phyloP scores from a whole-genome alignment of 2,113 vertebrate species.

The Ancistrus triradiatus region DNA sequence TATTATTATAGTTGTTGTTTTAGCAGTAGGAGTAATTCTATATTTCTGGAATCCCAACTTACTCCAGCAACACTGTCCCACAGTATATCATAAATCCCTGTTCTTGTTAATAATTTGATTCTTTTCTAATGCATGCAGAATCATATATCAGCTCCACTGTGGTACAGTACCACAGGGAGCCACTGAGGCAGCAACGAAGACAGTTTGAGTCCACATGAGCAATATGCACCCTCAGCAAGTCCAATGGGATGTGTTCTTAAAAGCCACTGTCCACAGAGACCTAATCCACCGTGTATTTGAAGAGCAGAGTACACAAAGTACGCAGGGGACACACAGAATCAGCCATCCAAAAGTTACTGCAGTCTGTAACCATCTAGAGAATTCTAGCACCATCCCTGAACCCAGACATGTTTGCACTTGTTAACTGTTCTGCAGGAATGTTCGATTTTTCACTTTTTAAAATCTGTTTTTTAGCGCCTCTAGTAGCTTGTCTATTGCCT shows the following conservation, averaged over 20 bases:
- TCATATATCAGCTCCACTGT: slow-evolving; percentile 12
- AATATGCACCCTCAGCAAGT: slow-evolving; percentile 13
- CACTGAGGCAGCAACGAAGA: not conserved
- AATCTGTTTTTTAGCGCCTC: too few relatives aligned
- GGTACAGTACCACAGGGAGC: slow-evolving; percentile 4
- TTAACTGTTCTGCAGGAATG: too few relatives aligned
- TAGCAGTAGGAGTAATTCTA: too few relatives aligned
- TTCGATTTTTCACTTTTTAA: too few relatives aligned
- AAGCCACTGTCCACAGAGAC: slow-evolving; percentile 1
- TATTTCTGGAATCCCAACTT: too few relatives aligned
- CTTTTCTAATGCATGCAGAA: not conserved
- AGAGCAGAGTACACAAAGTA: too few relatives aligned
- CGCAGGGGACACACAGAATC: slow-evolving; percentile 15
- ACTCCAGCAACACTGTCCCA: not conserved
- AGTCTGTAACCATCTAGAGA: slow-evolving; percentile 2
- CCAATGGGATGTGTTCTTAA: slow-evolving; percentile 28
- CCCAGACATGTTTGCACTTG: too few relatives aligned
- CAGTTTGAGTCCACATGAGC: slow-evolving; percentile 33
- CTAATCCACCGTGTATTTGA: slow-evolving; percentile 6
- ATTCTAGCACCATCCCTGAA: slow-evolving; percentile 3
- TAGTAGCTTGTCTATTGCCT: too few relatives aligned
- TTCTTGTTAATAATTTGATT: slow-evolving; percentile 5
- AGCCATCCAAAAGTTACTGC: not conserved
- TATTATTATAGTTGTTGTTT: too few relatives aligned
- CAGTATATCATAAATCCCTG: not conserved